Evolutionary conservation across 2,797 vertebrate species (phyloP), one percentile per base, ranked within the genome.

Genomic region (Tragopan temminckii): DNA sequence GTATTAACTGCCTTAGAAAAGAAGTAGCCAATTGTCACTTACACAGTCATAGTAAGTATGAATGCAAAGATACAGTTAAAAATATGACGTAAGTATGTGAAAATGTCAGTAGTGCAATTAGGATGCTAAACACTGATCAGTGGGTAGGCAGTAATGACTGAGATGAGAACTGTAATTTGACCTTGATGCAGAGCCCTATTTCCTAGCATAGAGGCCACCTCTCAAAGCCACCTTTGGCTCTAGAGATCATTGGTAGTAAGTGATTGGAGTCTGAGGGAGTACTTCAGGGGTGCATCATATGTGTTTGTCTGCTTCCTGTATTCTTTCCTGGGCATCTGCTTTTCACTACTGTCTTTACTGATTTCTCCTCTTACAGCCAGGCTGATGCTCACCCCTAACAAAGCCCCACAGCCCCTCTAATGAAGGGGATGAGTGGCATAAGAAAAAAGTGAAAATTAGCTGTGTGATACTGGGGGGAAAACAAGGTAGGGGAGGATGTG

Each of bases 21-120:
- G 24, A 90, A 40, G 35, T 31, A 64, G 88, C 88, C 19, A 25
- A 1, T 71, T 94, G 43, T 80, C 57, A 25, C 9, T 67, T 80
- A 35, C 29, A 62, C 16, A 20, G 50, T 43, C 68, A 10, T 59
- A 76, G 62, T 53, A 80, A n/a, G 27, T 80, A 70, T 6, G 7
- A 71, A 78, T 82, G 62, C 40, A 82, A 85, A 86, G 87, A 17
- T 13, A 36, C 31, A 9, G 46, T 69, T 80, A 42, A 69, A 93
- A 76, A 61, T 23, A 57, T 43, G 13, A 16, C 8, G 5, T 1
- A 19, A 24, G 29, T 1, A 0, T 53, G 23, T 69, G 59, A 63
- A 90, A 90, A 77, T n/a, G 48, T 74, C 64, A 77, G 9, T 75
- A 86, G 9, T 58, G 38, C 38, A 76, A 11, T 90, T 88, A 59